Evolutionary conservation across 2,113 vertebrate species (phyloP).

Genomic region (Chunga burmeisteri): DNA sequence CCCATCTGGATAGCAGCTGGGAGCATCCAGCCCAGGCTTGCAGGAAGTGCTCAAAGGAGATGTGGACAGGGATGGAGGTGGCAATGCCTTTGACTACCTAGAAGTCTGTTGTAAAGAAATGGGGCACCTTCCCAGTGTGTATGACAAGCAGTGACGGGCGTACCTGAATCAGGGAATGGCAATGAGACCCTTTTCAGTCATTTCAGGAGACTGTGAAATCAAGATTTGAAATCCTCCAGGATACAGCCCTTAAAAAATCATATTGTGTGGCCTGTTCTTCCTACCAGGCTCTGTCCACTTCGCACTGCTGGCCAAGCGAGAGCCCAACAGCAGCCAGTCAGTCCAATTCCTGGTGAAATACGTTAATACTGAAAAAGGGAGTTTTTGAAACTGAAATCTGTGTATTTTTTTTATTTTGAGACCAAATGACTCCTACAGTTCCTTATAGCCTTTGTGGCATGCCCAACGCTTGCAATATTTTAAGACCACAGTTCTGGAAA

Average conservation of each 20-base stretch:
- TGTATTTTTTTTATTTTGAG: not conserved
- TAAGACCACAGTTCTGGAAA: not conserved
- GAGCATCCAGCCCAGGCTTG: not conserved
- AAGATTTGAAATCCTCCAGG: not conserved
- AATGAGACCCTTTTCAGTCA: not conserved
- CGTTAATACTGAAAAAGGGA: not conserved
- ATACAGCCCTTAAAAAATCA: not conserved
- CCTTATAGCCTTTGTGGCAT: not conserved
- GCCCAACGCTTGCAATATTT: not conserved
- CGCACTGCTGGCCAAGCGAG: not conserved
- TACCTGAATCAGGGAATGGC: not conserved
- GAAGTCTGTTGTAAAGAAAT: not conserved
- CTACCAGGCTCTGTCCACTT: not conserved
- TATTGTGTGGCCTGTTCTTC: not conserved
- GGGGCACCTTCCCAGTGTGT: fast-evolving
- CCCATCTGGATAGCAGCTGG: not conserved
- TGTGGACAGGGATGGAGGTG: not conserved
- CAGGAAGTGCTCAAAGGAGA: not conserved
- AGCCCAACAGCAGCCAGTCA: not conserved
- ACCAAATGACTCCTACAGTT: not conserved
- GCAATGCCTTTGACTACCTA: not conserved
- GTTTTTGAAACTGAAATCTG: not conserved
- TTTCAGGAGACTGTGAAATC: not conserved
- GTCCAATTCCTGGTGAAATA: not conserved
- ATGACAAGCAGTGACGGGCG: not conserved